Conservation (phyloP, 1,140 invertebrate species). For the Pollicipes pollicipes region DNA sequence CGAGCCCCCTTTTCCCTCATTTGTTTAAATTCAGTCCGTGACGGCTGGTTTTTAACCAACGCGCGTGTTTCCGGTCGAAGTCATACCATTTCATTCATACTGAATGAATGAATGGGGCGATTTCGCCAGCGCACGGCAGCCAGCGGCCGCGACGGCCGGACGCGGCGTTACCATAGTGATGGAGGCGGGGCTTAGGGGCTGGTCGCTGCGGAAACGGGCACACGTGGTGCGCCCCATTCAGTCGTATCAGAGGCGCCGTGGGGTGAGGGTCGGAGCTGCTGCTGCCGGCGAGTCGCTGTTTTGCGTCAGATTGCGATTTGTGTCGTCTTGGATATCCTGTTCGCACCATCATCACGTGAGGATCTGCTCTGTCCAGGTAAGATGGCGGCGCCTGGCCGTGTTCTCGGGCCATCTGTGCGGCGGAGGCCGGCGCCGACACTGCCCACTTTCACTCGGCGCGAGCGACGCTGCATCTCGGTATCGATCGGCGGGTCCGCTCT, state of each 20-base stretch:
- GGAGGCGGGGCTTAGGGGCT: not conserved
- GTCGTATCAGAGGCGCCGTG: not conserved
- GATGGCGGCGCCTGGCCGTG: not conserved
- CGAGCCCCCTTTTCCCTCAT: not conserved
- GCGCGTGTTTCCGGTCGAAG: not conserved
- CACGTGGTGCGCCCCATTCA: not conserved
- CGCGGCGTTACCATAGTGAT: not conserved
- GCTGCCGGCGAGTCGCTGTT: not conserved
- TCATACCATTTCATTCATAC: not conserved
- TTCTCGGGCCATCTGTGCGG: not conserved
- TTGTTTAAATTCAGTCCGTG: conserved; percentile 2
- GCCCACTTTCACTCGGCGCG: not conserved
- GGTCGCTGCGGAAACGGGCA: not conserved
- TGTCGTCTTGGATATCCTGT: not conserved
- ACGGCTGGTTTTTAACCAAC: not conserved
- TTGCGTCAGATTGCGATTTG: not conserved
- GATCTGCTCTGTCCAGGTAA: not conserved
- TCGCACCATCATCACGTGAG: not conserved
- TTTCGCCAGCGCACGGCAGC: not conserved
- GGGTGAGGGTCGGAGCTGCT: not conserved
- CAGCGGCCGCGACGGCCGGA: no score
- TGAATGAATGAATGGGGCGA: not conserved
- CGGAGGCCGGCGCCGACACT: not conserved
- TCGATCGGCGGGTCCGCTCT: not conserved
- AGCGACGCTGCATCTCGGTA: not conserved